Conservation (phyloP, 2,113 vertebrate species). For the Glaucidium brasilianum region DNA sequence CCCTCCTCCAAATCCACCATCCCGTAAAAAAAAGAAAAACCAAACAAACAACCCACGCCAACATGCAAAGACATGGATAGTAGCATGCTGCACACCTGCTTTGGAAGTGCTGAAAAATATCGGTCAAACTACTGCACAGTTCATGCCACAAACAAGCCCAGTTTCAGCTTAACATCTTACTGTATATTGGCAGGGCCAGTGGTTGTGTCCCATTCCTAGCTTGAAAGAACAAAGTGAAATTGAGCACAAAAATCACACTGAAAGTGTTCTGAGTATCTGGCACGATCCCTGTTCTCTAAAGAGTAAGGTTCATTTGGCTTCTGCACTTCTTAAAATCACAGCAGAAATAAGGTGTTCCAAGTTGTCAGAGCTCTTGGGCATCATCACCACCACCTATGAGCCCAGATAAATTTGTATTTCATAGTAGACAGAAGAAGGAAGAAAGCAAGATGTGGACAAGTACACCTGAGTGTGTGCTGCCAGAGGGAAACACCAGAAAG, state of each 20-base stretch:
- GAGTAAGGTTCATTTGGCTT: background rate
- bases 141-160: background rate
- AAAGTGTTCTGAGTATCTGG: background rate
- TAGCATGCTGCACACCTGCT: background rate
- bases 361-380: background rate
- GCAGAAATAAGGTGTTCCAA: background rate
- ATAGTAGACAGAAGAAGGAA: background rate
- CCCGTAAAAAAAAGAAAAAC: background rate
- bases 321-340: background rate
- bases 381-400: background rate
- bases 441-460: background rate
- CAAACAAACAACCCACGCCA: no score
- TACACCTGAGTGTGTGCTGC: background rate
- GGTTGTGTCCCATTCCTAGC: background rate
- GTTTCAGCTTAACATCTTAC: background rate
- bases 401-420: background rate
- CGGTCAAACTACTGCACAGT: background rate
- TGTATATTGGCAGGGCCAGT: background rate
- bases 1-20: background rate
- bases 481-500: background rate
- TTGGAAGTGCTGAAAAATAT: background rate
- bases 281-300: background rate
- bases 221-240: background rate
- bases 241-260: background rate
- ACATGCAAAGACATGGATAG: rapidly evolving